phyloP scores from a whole-genome alignment of 2,888 invertebrate genomes.

The Callimorpha dominula region DNA sequence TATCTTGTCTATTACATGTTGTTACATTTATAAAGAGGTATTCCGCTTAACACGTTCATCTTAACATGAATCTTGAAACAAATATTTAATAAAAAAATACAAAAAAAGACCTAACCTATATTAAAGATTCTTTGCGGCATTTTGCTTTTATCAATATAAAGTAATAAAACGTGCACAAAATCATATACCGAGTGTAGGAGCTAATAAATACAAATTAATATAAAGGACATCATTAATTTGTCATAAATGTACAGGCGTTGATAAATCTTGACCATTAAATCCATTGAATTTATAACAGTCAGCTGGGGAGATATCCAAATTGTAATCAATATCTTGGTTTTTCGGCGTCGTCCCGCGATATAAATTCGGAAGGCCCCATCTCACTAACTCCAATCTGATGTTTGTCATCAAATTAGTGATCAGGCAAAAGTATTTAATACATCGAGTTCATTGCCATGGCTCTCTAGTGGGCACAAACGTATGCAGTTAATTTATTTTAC shows the following conservation, averaged over 20 bases:
- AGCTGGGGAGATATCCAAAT: slow-evolving; percentile 60
- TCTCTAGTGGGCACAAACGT: slow-evolving; percentile 19
- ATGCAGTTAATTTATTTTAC: not conserved
- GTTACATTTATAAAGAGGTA: not conserved
- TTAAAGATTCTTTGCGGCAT: slow-evolving; percentile 20
- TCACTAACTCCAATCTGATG: slow-evolving; percentile 62
- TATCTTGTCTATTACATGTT: not conserved
- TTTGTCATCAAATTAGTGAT: slow-evolving; percentile 70
- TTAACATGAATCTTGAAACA: not conserved
- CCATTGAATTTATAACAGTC: slow-evolving; percentile 66
- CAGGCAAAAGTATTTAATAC: slow-evolving; percentile 45
- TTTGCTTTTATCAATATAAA: slow-evolving; percentile 34
- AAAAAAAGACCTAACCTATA: slow-evolving; percentile 21
- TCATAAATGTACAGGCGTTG: slow-evolving; percentile 59
- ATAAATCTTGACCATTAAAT: slow-evolving; percentile 68
- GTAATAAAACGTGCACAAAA: slow-evolving; percentile 24
- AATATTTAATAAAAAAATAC: slow-evolving; percentile 18
- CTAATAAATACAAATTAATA: slow-evolving; percentile 42
- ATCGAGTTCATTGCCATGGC: slow-evolving; percentile 15
- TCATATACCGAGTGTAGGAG: slow-evolving; percentile 28
- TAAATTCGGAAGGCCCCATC: slow-evolving; percentile 72
- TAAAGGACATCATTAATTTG: slow-evolving; percentile 58
- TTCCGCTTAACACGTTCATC: slow-evolving; percentile 1
- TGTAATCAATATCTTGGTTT: slow-evolving; percentile 71
- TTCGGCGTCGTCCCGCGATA: slow-evolving; percentile 55